Evolutionary conservation across 2,888 invertebrate species (phyloP).

Genomic region (Amphiduros pacificus): DNA sequence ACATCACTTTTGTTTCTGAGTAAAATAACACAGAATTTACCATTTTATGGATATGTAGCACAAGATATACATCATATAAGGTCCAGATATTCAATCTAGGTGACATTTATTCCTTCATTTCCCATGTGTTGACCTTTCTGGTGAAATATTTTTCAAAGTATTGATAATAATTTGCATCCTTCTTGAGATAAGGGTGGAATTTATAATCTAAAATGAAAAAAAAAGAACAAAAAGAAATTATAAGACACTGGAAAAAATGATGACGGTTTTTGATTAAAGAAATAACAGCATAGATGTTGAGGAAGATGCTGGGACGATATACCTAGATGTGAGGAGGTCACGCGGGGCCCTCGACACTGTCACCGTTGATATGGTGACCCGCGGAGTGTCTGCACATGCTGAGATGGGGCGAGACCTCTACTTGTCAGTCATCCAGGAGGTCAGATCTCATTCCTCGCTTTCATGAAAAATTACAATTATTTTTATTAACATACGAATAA

Average conservation of each 20-base stretch:
- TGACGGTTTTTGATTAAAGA: slow-evolving; percentile 26
- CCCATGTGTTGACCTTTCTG: too few relatives aligned
- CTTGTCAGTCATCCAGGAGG: slow-evolving; percentile 22
- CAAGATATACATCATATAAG: too few relatives aligned
- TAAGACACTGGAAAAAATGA: too few relatives aligned
- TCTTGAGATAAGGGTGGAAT: too few relatives aligned
- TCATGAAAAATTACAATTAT: too few relatives aligned
- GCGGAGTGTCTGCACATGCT: slow-evolving; percentile 41
- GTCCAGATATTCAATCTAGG: too few relatives aligned
- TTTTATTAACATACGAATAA: too few relatives aligned
- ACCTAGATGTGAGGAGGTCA: slow-evolving; percentile 46
- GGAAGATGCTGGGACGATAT: slow-evolving; percentile 41
- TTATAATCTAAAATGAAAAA: too few relatives aligned
- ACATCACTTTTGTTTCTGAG: not conserved
- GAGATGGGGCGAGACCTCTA: slow-evolving; percentile 20
- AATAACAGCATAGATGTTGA: slow-evolving; percentile 39
- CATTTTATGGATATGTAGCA: not conserved
- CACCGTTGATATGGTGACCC: slow-evolving; percentile 46
- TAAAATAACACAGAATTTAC: not conserved
- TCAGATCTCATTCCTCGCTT: slow-evolving; percentile 1
- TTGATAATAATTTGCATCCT: too few relatives aligned
- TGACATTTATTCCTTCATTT: too few relatives aligned
- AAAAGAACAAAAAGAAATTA: too few relatives aligned
- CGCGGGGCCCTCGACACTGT: slow-evolving; percentile 45
- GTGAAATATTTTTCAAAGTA: too few relatives aligned